Percentiles rank a stretch among this genome's conserved stretches.
Conservation (phyloP, 2,113 vertebrate species). For the Microcebus ravelobensis region DNA sequence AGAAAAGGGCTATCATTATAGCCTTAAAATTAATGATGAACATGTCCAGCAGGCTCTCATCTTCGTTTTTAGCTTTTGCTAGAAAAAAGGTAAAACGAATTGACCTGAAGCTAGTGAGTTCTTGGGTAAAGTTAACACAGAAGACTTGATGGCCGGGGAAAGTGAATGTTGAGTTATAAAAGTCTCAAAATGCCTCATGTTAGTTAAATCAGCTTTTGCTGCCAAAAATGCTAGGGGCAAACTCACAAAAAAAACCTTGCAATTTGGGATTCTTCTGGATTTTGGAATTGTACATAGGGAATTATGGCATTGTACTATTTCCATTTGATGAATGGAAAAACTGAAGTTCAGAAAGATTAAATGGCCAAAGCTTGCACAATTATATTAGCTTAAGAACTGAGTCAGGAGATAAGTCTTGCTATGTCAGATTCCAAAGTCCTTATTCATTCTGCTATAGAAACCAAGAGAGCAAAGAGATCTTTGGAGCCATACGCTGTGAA, state of each 20-base stretch:
- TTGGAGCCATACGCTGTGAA: neutral
- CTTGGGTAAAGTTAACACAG: neutral
- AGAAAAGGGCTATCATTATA: neutral
- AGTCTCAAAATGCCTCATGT: neutral
- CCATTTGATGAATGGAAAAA: neutral
- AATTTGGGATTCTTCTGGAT: neutral
- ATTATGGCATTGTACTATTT: neutral
- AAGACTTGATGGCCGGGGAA: neutral
- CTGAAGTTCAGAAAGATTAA: neutral
- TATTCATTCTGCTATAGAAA: neutral
- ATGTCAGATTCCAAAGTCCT: neutral
- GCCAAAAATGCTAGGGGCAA: neutral
- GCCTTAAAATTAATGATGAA: neutral
- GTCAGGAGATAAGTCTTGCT: neutral
- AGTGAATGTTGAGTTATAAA: neutral
- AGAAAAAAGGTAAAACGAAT: neutral
- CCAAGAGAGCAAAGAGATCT: neutral
- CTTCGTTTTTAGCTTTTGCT: neutral
- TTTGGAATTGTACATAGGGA: neutral
- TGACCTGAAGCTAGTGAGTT: neutral
- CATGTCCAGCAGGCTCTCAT: rapidly evolving
- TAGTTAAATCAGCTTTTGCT: neutral
- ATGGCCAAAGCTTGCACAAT: neutral
- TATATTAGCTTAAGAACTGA: neutral
- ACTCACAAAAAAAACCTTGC: neutral